Percentiles rank a stretch among this genome's conserved stretches.
Evolutionary conservation across 92 coral and sea anemone genomes (phyloP).

Genomic region (Palythoa caribaeorum): DNA sequence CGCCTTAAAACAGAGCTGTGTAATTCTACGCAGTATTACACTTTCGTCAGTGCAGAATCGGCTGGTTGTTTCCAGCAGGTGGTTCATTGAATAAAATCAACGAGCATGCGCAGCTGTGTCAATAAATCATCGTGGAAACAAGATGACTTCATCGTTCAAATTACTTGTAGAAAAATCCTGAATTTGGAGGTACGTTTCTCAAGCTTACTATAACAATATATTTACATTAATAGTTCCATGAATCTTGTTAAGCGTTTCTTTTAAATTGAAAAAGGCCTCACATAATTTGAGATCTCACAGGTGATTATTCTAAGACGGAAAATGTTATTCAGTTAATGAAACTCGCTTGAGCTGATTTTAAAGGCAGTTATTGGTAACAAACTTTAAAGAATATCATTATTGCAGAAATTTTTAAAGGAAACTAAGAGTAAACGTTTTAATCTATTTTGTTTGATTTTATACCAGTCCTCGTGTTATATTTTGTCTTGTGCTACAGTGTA

Average conservation of each 20-base stretch:
- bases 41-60: not conserved
- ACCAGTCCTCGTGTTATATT: slow-evolving; percentile 14
- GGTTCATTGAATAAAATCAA: not conserved
- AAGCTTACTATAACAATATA: not conserved
- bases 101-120: slow-evolving; percentile 33
- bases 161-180: not conserved
- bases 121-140: slow-evolving; percentile 40
- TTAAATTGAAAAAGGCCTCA: not conserved
- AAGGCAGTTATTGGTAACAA: not conserved
- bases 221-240: too few species aligned
- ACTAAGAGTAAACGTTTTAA: not conserved
- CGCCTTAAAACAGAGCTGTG: not conserved
- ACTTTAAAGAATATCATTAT: not conserved
- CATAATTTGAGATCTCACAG: not conserved
- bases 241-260: not conserved
- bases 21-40: slow-evolving; percentile 1
- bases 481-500: slow-evolving; percentile 4
- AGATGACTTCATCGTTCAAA: slow-evolving; percentile 41
- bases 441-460: not conserved
- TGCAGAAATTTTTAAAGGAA: not conserved
- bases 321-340: not conserved
- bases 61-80: slow-evolving; percentile 48
- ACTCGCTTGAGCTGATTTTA: not conserved
- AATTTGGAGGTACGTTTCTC: slow-evolving; percentile 14
- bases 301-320: not conserved